Evolutionary conservation across 2,113 vertebrate genomes (phyloP), one percentile per base, ranked within the genome.

Genomic region (Gallinago undulata): DNA sequence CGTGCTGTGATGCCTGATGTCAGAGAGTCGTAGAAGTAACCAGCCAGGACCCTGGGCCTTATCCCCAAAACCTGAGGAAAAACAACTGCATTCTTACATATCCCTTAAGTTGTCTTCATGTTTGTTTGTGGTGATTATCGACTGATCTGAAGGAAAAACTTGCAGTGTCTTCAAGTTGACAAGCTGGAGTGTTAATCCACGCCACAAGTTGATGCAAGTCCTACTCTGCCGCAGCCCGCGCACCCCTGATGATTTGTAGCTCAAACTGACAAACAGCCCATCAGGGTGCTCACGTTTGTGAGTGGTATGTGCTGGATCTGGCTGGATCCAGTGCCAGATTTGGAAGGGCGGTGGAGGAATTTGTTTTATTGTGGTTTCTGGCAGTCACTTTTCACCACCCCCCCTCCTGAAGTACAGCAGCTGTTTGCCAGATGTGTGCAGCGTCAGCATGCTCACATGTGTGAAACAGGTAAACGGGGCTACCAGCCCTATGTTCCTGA

Each of bases 1-100:
- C 0, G 0, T 79, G 27, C 27, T 2, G 1, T 27, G 31, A 41
- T 50, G 4, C 39, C 27, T 31, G 13, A 3, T 83, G 33, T 33
- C 0, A 0, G 13, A 77, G 39, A 64, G 23, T 39, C 2, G 1
- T 5, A 31, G 45, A 25, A 76, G 14, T 35, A 10, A 48, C 67
- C 74, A 78, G n/a, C 53, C 19, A 55, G 45, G 24, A 50, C 51
- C 19, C 6, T 24, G 33, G 25, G 18, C 35, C 28, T 63, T 57
- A 51, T 15, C 48, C 25, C 43, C 68, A 19, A 57, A 64, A 47
- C 0, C 0, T 12, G 45, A 63, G 8, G 43, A 75, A 91, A 84
- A 91, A 28, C 19, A 73, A 23, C 13, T 39, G 22, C 37, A 3
- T 79, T 77, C 27, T 45, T 79, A 5, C 0, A 0, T 47, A 57